Evolutionary conservation across 2,797 vertebrate genomes (phyloP), one percentile per base, ranked within the genome.

Genomic region (Urosaurus nigricauda): DNA sequence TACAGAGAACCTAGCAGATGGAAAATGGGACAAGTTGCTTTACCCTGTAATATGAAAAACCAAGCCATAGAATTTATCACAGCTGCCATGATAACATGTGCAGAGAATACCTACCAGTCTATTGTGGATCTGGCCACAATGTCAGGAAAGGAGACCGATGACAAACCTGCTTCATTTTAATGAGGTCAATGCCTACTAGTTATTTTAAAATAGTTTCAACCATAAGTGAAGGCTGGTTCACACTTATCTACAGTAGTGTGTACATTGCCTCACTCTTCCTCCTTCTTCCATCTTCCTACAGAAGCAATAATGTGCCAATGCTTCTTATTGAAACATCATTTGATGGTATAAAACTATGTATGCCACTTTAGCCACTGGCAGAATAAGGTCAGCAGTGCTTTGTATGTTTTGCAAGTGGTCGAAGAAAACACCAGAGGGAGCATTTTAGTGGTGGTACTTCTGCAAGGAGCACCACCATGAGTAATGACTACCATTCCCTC

Each of bases 11-110:
- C 65, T 32, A 68, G 24, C 26, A 26, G 26, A 68, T 32, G 26
- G 65, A 68, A 68, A 68, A 68, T 68, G 65, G 65, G 29, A 26
- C 65, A 68, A 68, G 14, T 68, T 68, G 8, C 65, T 68, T 68
- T 65, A 65, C 63, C 63, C 24, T 68, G 65, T 29, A 3, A 68
- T 12, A 68, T 3, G 11, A n/a, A 56, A 56, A 79, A 56, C 7
- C 5, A 56, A 56, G 51, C 32, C 0, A 0, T 21, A 24, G 3
- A 26, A 26, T 75, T 63, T 78, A 47, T 21, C 0, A 2, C 37
- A 35, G 74, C 19, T 83, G 32, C 24, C 75, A 70, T 68, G 70
- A 40, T 87, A 32, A 91, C 74, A 2, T 14, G 1, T 3, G 4
- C 81, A 71, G 26, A 5, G 17, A 43, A 75, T 89, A 85, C 74